Percentiles rank a stretch among this genome's conserved stretches.
phyloP scores from a whole-genome alignment of 2,797 vertebrate species.

The Anomalospiza imberbis region DNA sequence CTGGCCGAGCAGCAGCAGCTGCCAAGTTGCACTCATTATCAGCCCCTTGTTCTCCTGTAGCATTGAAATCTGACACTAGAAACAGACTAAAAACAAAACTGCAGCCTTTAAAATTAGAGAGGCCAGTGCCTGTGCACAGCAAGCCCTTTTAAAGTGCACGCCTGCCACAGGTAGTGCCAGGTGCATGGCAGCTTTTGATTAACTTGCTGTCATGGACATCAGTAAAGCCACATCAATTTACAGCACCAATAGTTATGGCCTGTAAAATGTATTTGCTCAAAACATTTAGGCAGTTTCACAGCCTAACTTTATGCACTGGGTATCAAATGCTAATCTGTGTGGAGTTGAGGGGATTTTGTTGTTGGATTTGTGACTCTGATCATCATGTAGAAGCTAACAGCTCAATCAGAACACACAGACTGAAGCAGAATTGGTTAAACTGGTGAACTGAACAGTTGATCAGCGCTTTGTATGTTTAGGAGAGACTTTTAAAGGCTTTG shows the following conservation, averaged over 20 bases:
- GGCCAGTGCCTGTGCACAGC: background rate
- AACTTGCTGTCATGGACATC: background rate
- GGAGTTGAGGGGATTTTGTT: background rate
- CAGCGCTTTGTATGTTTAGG: background rate
- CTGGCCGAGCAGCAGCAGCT: conserved; percentile 17
- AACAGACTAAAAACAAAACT: background rate
- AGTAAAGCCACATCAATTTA: background rate
- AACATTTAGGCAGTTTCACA: background rate
- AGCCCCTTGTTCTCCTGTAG: background rate
- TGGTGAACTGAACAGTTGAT: background rate
- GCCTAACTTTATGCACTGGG: background rate
- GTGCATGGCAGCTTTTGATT: background rate
- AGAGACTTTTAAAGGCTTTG: background rate
- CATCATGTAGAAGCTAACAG: background rate
- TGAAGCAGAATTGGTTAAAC: background rate
- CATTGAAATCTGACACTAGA: conserved; percentile 3
- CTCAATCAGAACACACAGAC: background rate
- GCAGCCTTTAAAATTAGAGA: background rate
- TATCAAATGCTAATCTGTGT: background rate
- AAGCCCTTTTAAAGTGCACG: fast-evolving
- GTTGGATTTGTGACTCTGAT: background rate
- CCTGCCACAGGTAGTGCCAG: background rate
- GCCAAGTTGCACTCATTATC: background rate
- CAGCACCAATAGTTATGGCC: background rate
- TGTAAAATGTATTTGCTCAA: background rate